These are phyloP conservation scores for Cynopterus brachyotis DNA, from an alignment of 2,113 vertebrate species.

Conservation along the genomic window DNA sequence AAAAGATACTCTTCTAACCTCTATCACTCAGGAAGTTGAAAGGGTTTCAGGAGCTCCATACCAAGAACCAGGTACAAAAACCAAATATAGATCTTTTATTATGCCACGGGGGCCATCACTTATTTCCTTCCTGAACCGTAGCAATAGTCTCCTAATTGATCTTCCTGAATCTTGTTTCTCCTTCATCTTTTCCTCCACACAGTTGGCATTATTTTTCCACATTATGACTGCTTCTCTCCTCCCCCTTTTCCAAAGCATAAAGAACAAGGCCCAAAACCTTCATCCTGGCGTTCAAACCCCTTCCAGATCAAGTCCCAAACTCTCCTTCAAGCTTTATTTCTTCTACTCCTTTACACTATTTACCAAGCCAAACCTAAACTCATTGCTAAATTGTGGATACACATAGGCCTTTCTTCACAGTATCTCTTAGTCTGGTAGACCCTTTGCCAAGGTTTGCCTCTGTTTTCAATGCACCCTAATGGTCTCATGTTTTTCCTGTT, in stretches of 20 bases:
- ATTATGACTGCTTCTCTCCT: rapidly evolving
- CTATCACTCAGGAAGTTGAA: neutral
- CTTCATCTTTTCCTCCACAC: neutral
- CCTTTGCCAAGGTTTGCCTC: neutral
- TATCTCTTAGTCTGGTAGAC: neutral
- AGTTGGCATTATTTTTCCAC: neutral
- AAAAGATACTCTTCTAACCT: neutral
- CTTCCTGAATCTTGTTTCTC: neutral
- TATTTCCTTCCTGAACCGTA: neutral
- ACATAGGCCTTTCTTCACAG: neutral
- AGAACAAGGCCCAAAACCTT: neutral
- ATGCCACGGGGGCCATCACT: neutral
- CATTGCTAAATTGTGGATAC: neutral
- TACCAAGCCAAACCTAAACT: neutral
- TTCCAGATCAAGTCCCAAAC: neutral
- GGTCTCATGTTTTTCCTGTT: neutral
- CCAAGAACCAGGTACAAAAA: neutral
- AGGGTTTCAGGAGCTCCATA: neutral
- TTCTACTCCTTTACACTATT: neutral
- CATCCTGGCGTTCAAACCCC: neutral
- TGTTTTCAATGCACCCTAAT: neutral
- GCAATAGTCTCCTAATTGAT: neutral
- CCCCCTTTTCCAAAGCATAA: neutral
- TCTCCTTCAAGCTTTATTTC: neutral
- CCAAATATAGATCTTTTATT: neutral